Percentiles rank a stretch among this genome's conserved stretches.
phyloP scores from a whole-genome alignment of 2,797 vertebrate genomes.

The Taenioides sp. region DNA sequence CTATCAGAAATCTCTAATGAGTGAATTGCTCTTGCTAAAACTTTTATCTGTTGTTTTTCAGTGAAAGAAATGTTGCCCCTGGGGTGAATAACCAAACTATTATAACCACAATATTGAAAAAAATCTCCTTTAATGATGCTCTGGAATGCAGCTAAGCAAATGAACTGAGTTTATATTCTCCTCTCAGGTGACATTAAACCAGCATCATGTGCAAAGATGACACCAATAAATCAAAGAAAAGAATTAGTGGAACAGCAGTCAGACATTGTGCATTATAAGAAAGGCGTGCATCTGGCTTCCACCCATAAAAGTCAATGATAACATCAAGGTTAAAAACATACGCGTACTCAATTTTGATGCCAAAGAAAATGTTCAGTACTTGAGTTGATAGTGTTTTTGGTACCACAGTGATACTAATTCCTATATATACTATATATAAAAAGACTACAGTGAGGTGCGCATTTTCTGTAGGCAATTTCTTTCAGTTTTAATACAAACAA shows the following conservation, averaged over 20 bases:
- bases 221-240: not conserved
- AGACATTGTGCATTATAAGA: not conserved
- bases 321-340: not conserved
- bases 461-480: no score
- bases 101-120: not conserved
- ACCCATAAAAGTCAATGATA: not conserved
- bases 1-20: not conserved
- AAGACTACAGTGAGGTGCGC: no score
- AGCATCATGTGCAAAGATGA: not conserved
- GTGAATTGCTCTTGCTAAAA: not conserved
- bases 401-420: no score
- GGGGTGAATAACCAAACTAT: not conserved
- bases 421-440: no score
- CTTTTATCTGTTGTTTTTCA: conserved; percentile 1
- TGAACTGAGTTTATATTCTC: not conserved
- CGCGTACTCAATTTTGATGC: no score
- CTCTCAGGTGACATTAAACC: conserved; percentile 1
- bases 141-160: not conserved
- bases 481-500: no score
- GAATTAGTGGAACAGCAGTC: not conserved
- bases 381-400: no score
- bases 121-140: not conserved
- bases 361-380: no score
- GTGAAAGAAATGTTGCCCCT: not conserved
- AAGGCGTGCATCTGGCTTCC: not conserved